phyloP scores from a whole-genome alignment of 2,888 invertebrate genomes.

The Polietes domitor region DNA sequence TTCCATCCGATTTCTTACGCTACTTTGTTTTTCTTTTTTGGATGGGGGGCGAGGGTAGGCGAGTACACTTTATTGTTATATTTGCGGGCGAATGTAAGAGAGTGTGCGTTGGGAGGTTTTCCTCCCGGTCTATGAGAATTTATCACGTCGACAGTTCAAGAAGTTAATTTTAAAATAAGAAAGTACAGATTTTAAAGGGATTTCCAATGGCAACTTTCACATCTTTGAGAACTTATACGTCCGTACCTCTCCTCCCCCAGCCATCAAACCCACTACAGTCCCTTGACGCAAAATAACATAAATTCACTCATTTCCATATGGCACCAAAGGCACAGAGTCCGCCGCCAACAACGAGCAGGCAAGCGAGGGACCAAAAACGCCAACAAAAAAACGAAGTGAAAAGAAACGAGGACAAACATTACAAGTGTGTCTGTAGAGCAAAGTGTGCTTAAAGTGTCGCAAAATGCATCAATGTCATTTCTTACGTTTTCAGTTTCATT shows the following conservation, averaged over 20 bases:
- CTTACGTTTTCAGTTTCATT: background rate
- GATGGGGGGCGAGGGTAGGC: no score
- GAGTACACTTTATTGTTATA: background rate
- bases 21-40: background rate
- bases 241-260: no score
- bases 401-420: conserved; percentile 11
- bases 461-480: conserved; percentile 19
- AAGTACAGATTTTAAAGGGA: conserved; percentile 7
- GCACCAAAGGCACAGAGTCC: background rate
- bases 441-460: conserved; percentile 10
- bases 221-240: no score
- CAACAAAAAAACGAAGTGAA: background rate
- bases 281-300: background rate
- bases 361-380: background rate
- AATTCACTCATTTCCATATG: conserved; percentile 22
- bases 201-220: background rate
- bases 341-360: no score
- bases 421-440: conserved; percentile 7
- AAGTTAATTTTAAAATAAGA: conserved; percentile 48
- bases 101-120: background rate
- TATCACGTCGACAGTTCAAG: conserved; percentile 48
- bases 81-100: background rate
- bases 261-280: background rate
- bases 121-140: conserved; percentile 18
- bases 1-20: background rate